Evolutionary conservation across 2,113 vertebrate genomes (phyloP), one percentile per base, ranked within the genome.

Genomic region (Pedionomus torquatus): DNA sequence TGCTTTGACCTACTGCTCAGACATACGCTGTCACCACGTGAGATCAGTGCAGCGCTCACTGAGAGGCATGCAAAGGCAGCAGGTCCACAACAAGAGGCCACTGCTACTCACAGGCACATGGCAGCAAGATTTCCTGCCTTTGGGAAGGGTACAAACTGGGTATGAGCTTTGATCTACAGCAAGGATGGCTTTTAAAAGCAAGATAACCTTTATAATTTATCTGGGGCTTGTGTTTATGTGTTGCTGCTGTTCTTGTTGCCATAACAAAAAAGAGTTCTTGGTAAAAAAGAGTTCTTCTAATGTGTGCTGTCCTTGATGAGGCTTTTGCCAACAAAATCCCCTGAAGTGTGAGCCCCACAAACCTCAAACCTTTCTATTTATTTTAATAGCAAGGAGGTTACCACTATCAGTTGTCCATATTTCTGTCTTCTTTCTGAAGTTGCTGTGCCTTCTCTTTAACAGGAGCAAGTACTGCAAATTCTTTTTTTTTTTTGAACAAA

Each of bases 281-380:
- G 71, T n/a, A n/a, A n/a, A n/a, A n/a, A n/a, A n/a, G n/a, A n/a
- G n/a, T n/a, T 89, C 86, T 93, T 83, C 51, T 65, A 30, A 48
- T 39, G 18, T 48, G 35, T 37, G 61, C 74, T 79, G 79, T 28
- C 83, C 60, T 77, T 74, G 91, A 78, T 83, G 65, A 93, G 44
- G 16, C 21, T 65, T 86, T 83, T 84, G 51, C 46, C 89, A 91
- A 63, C 87, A 91, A 85, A 93, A 72, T 46, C 30, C 63, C 83
- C 13, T 81, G 70, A 89, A 80, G 54, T 54, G 17, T 4, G n/a
- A 94, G 80, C 61, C 51, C 44, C 66, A 69, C 63, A 91, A 71
- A 89, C 80, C 82, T 95, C 91, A 96, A 87, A 79, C 35, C 17
- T 76, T 83, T 68, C 55, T 79, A 44, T 71, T 95, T 78, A 87